Percentiles rank a stretch among this genome's conserved stretches.
phyloP scores from a whole-genome alignment of 2,797 vertebrate species.

The Etheostoma perlongum region DNA sequence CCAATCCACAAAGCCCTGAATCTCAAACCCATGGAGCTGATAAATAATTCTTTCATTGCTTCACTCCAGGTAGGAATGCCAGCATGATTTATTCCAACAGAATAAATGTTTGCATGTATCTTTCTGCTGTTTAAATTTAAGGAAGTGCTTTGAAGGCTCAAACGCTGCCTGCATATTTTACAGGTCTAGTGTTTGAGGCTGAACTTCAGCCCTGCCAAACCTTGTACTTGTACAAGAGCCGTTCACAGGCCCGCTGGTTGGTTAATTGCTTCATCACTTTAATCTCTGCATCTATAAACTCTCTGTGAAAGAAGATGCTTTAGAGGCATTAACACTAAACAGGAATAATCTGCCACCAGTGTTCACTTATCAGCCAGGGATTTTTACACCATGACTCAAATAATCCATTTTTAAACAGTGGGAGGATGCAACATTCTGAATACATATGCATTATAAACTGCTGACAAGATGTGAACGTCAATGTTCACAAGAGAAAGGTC shows the following conservation, averaged over 20 bases:
- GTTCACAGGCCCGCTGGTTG: slow-evolving; percentile 7
- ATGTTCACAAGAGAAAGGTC: not conserved
- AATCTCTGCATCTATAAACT: slow-evolving; percentile 25
- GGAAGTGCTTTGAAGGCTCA: slow-evolving; percentile 1
- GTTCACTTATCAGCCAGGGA: slow-evolving; percentile 17
- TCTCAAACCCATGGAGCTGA: slow-evolving; percentile 25
- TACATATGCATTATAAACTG: slow-evolving; percentile 23
- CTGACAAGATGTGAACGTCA: not conserved
- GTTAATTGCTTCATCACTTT: slow-evolving; percentile 21
- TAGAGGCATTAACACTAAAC: slow-evolving; percentile 29
- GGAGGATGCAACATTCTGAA: slow-evolving; percentile 23
- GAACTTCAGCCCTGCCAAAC: slow-evolving; percentile 4
- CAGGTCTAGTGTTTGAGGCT: not conserved
- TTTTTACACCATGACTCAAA: slow-evolving; percentile 26
- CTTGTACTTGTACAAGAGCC: slow-evolving; percentile 16
- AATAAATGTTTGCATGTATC: slow-evolving; percentile 1
- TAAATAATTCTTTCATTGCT: slow-evolving; percentile 29
- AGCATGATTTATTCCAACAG: not conserved
- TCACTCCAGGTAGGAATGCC: slow-evolving; percentile 36
- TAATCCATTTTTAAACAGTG: slow-evolving; percentile 40
- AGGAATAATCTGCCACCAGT: slow-evolving; percentile 32
- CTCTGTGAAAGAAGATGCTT: slow-evolving; percentile 26
- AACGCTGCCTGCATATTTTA: slow-evolving; percentile 3
- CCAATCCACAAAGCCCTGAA: slow-evolving; percentile 20
- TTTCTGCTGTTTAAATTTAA: slow-evolving; percentile 21